These are phyloP conservation scores for Euschistus heros DNA, from an alignment of 1,140 invertebrate genomes.

Conservation along the genomic window DNA sequence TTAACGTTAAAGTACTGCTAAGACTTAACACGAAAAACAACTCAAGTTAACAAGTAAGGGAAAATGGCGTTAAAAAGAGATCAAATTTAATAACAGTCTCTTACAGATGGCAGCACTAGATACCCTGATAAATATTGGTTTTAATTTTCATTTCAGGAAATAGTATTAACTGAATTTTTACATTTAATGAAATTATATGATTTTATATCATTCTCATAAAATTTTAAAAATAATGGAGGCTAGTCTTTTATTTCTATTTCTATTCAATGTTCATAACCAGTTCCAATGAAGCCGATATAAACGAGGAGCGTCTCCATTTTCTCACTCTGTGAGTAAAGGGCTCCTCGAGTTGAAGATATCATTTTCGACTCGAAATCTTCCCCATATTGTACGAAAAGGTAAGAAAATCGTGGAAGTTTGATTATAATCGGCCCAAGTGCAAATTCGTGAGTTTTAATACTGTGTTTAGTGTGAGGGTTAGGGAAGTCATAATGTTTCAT, in stretches of 20 bases:
- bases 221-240: too few species aligned
- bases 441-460: neutral
- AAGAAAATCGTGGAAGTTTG: constrained; percentile 18
- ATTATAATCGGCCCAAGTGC: constrained; percentile 8
- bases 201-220: too few species aligned
- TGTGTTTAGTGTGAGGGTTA: constrained; percentile 14
- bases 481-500: constrained; percentile 16
- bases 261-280: neutral
- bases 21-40: neutral
- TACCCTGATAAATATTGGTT: neutral
- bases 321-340: constrained; percentile 2
- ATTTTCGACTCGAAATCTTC: constrained; percentile 13
- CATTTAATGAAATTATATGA: too few species aligned
- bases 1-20: neutral
- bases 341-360: neutral
- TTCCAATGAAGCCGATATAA: constrained; percentile 13
- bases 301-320: constrained; percentile 19
- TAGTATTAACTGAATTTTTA: too few species aligned
- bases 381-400: constrained; percentile 18
- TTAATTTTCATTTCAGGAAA: too few species aligned
- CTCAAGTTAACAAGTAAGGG: neutral
- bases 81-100: neutral
- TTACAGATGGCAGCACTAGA: neutral
- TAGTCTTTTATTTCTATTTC: neutral
- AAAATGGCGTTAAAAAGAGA: constrained; percentile 5